Evolutionary conservation across 2,113 vertebrate species (phyloP), one percentile per base, ranked within the genome.

Genomic region (Xyliphius kryptos): DNA sequence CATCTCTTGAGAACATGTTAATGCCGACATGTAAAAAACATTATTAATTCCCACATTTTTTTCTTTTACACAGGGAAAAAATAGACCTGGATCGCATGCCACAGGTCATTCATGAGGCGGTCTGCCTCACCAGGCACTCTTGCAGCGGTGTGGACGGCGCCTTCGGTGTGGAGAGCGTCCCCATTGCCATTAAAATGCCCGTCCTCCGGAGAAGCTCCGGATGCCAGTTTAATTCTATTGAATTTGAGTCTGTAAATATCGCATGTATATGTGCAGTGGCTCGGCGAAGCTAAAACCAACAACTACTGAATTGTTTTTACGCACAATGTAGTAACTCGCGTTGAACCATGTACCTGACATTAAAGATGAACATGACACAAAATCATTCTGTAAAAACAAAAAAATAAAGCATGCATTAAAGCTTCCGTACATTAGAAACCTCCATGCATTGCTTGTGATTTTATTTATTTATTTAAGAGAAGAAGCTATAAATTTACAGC

Each of bases 241-340:
- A 89, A 44, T 86, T 80, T 41, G 83, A 88, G 73, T 46, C 83
- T 11, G 74, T 88, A 51, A 87, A 75, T 17, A 76, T 89, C 7
- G 87, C 87, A 0, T 89, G 87, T 72, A 67, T 89, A 74, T 89
- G 87, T 67, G 87, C 83, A 2, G 71, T 76, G 12, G 73, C 86
- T 56, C 78, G 86, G 52, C 73, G 79, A 38, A 81, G 40, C 69
- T 83, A 66, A 81, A 44, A 2, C 21, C 5, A 14, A 14, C 6
- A 6, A 22, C 16, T 13, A 6, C n/a, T 46, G 6, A 15, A n/a
- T n/a, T 6, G 7, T 32, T 32, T 32, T 32, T 32, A 32, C 26
- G 26, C 26, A 32, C 26, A 32, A 32, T 32, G 26, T 6, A 3
- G 26, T 32, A 32, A 32, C 26, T 32, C 26, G 2, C 7, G 26